Conservation (phyloP, 2,113 vertebrate genomes). For the Gadus macrocephalus region DNA sequence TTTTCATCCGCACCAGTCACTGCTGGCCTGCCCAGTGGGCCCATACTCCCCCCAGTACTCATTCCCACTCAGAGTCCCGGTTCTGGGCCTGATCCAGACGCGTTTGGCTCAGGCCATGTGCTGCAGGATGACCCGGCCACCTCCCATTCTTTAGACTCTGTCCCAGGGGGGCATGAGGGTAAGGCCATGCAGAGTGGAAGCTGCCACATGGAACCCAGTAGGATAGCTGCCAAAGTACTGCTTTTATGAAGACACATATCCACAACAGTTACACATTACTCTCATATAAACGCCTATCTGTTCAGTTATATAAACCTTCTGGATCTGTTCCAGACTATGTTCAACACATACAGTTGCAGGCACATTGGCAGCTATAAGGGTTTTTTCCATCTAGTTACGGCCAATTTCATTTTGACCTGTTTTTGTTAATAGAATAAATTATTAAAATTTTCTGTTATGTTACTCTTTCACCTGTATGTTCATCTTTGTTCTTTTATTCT, state of each 20-base stretch:
- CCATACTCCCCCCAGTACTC: conserved; percentile 91
- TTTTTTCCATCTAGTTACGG: conserved; percentile 78
- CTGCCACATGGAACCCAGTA: conserved; percentile 79
- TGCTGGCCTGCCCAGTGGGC: conserved; percentile 86
- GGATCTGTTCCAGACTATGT: background rate
- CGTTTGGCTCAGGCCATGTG: conserved; percentile 94
- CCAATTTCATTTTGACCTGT: conserved; percentile 55
- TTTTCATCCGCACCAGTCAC: conserved; percentile 90
- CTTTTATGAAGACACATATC: conserved; percentile 21
- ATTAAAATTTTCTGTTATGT: conserved; percentile 20
- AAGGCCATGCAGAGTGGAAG: conserved; percentile 85
- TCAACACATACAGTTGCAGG: background rate
- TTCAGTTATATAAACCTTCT: background rate
- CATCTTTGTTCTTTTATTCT: background rate
- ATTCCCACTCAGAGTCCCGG: conserved; percentile 87
- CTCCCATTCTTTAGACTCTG: conserved; percentile 92
- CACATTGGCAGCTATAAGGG: conserved; percentile 62
- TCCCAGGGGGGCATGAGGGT: conserved; percentile 97
- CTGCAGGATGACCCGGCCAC: conserved; percentile 93
- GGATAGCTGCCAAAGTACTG: conserved; percentile 57
- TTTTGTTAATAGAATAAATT: conserved; percentile 38
- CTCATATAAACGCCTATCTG: conserved; percentile 17
- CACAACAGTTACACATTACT: conserved; percentile 5
- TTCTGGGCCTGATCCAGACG: conserved; percentile 76
- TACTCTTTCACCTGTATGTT: conserved; percentile 32